These are phyloP conservation scores for Embidobia sp. DNA, from an alignment of 2,888 invertebrate species.

Conservation along the genomic window DNA sequence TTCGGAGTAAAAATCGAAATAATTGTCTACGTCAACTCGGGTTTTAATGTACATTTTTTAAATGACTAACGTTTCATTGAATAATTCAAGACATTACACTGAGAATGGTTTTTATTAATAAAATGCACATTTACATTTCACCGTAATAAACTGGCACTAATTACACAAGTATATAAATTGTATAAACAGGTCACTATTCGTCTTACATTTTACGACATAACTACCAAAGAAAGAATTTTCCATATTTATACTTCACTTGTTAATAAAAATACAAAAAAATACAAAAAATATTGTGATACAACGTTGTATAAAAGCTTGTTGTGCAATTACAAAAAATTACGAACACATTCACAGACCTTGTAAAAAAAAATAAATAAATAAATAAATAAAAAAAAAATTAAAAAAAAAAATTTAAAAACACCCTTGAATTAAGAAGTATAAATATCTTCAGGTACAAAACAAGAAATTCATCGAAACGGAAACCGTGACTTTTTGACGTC, in stretches of 20 bases:
- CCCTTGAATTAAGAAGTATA: too few species aligned
- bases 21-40: too few species aligned
- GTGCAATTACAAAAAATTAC: background rate
- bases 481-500: constrained; percentile 5
- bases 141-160: constrained; percentile 64
- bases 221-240: constrained; percentile 38
- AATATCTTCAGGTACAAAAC: constrained; percentile 43
- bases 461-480: constrained; percentile 16
- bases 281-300: constrained; percentile 21
- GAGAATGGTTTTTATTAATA: constrained; percentile 63
- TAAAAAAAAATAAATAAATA: background rate
- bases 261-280: constrained; percentile 1
- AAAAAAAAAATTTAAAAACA: too few species aligned
- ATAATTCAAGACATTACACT: constrained; percentile 22
- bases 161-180: constrained; percentile 64
- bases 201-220: constrained; percentile 59
- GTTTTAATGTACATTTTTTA: too few species aligned
- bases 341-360: background rate
- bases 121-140: constrained; percentile 64
- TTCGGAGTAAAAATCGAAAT: too few species aligned
- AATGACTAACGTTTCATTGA: too few species aligned
- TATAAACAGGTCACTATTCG: constrained; percentile 65
- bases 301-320: constrained; percentile 18
- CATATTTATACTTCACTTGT: constrained; percentile 29
- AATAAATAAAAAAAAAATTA: too few species aligned